Evolutionary conservation across 2,797 vertebrate species (phyloP).

Genomic region (Arrhamphus sclerolepis): DNA sequence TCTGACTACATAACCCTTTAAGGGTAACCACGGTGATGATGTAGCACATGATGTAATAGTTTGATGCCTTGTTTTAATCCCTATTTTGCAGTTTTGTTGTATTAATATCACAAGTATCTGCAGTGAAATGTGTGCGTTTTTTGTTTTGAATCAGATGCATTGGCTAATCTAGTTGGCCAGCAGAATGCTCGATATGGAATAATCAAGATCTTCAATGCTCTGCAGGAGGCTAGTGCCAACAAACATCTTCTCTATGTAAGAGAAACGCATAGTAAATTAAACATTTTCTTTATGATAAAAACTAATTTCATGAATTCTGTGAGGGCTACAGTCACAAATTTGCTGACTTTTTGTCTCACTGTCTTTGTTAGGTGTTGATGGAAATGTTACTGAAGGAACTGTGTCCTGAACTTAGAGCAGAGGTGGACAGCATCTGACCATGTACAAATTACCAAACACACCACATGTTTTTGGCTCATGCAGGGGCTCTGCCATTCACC

Average conservation of each 20-base stretch:
- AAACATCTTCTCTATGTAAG: constrained; percentile 98
- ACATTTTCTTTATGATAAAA: background rate
- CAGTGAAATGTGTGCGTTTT: background rate
- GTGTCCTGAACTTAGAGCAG: constrained; percentile 89
- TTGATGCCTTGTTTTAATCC: too few species aligned
- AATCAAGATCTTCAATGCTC: constrained; percentile 95
- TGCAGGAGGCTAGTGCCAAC: constrained; percentile 96
- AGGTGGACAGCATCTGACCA: constrained; percentile 83
- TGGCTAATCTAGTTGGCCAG: constrained; percentile 96
- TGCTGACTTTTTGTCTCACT: constrained; percentile 8
- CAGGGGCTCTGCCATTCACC: constrained; percentile 13
- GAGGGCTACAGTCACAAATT: background rate
- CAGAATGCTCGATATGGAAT: constrained; percentile 96
- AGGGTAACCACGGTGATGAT: too few species aligned
- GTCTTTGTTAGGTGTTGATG: constrained; percentile 86
- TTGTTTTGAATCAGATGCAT: constrained; percentile 83
- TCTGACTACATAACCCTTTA: too few species aligned
- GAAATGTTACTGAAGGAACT: constrained; percentile 95
- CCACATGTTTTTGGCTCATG: constrained; percentile 3
- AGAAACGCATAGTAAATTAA: constrained; percentile 22
- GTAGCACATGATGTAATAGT: too few species aligned
- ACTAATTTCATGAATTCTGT: background rate
- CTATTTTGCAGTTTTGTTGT: background rate
- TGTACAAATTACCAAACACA: background rate
- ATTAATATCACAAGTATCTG: background rate